Conservation (phyloP, 2,888 invertebrate species). For the Ophion slaviceki region DNA sequence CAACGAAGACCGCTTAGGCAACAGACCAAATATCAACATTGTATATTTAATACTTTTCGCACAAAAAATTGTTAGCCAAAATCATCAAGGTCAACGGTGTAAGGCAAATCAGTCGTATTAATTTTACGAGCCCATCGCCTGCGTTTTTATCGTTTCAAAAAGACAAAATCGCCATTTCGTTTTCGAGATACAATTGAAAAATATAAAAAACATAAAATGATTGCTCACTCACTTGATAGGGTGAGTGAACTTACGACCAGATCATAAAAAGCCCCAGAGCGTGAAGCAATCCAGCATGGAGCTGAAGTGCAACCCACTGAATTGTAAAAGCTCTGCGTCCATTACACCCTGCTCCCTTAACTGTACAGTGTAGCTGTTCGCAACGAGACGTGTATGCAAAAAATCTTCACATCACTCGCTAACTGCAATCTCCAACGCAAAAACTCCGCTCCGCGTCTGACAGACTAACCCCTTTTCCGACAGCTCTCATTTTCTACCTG, state of each 20-base stretch:
- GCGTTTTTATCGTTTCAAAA: no score
- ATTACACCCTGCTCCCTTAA: neutral
- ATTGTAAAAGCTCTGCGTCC: conserved; percentile 30
- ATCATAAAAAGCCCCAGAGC: conserved; percentile 67
- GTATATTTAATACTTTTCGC: no score
- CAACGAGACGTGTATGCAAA: neutral
- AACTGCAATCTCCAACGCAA: neutral
- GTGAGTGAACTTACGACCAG: conserved; percentile 68
- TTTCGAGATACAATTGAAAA: no score
- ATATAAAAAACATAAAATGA: no score
- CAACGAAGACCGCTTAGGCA: no score
- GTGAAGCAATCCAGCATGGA: conserved; percentile 50
- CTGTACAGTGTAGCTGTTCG: neutral
- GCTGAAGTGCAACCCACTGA: neutral
- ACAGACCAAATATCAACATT: no score
- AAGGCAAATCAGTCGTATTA: no score
- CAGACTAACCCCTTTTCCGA: conserved; percentile 5
- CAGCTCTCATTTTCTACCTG: conserved; percentile 2
- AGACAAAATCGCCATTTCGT: no score
- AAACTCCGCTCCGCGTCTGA: neutral
- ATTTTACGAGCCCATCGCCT: no score
- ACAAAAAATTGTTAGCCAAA: no score
- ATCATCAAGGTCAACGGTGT: no score
- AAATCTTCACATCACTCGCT: neutral
- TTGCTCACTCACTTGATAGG: conserved; percentile 59